Evolutionary conservation across 2,888 invertebrate genomes (phyloP), one percentile per base, ranked within the genome.

Genomic region (Petrophora chlorosata): DNA sequence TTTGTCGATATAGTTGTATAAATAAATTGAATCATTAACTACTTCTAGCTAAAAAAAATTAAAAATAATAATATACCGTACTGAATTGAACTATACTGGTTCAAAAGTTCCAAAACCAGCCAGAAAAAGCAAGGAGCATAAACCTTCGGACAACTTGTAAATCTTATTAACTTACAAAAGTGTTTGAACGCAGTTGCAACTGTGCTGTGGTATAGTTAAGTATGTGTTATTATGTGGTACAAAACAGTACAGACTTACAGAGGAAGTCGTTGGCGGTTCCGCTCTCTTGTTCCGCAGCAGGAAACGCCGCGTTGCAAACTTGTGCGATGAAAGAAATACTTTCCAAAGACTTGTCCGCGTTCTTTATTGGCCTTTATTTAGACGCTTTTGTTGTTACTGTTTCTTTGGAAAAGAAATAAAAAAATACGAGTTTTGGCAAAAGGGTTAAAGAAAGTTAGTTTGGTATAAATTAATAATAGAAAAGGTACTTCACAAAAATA

Each of bases 251-350:
- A 34, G 25, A 4, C 8, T n/a, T n/a, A n/a, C 10, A 3, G 23
- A 71, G 82, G 85, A 86, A 85, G 85, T 81, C 75, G 80, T 80
- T 76, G 65, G 65, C 65, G 67, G 75, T 82, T 85, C 84, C 82
- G 79, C 48, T 67, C 59, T 60, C 59, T 65, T 70, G 73, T 74
- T 68, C 64, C 50, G 57, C 59, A 64, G 39, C 22, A 33, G 43
- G 43, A 50, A 44, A 34, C 28, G 14, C 32, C 9, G 26, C 66
- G 63, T 76, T 76, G 61, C 65, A 61, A 76, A 80, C 76, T 79
- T 73, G 65, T 61, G 62, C 75, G 70, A 70, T 73, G 76, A 83
- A 86, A 85, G 82, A 85, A 86, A 86, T 83, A 81, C 82, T 84
- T 79, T 29, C 26, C 26, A 19, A 35, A 41, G 30, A 44, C 43